Percentiles rank a stretch among this genome's conserved stretches.
These are phyloP conservation scores for Toxonevra muliebris DNA, from an alignment of 2,888 invertebrate species.

Conservation along the genomic window DNA sequence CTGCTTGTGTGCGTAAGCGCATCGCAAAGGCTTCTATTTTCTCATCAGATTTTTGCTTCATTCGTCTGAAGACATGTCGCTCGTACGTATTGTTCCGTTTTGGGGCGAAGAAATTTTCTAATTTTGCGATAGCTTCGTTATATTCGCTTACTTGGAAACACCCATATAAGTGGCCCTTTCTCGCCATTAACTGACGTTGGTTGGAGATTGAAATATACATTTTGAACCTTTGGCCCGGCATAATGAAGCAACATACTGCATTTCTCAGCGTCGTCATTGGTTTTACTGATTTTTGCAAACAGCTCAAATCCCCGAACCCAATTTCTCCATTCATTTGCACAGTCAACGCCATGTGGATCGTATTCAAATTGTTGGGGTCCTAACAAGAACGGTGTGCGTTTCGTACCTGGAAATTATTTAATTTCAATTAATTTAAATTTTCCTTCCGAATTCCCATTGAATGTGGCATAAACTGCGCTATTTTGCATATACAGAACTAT, in stretches of 20 bases:
- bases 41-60: no score
- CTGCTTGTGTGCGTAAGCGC: no score
- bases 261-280: conserved; percentile 6
- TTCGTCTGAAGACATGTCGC: no score
- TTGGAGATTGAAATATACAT: conserved; percentile 8
- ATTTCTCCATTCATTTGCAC: conserved; percentile 9
- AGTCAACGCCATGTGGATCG: conserved; percentile 3
- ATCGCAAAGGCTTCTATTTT: no score
- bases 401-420: conserved; percentile 8
- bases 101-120: conserved; percentile 9
- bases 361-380: conserved; percentile 8
- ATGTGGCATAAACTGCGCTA: no score
- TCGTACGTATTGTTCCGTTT: neutral
- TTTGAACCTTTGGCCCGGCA: conserved; percentile 10
- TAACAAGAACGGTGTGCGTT: conserved; percentile 8
- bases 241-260: conserved; percentile 1
- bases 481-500: no score
- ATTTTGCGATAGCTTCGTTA: conserved; percentile 6
- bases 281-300: neutral
- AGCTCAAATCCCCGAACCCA: conserved; percentile 9
- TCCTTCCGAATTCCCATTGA: no score
- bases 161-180: conserved; percentile 12
- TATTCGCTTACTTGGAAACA: conserved; percentile 7
- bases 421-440: conserved; percentile 1
- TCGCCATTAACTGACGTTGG: conserved; percentile 1